These are phyloP conservation scores for Serripes groenlandicus DNA, from an alignment of 2,888 invertebrate species.

Conservation along the genomic window DNA sequence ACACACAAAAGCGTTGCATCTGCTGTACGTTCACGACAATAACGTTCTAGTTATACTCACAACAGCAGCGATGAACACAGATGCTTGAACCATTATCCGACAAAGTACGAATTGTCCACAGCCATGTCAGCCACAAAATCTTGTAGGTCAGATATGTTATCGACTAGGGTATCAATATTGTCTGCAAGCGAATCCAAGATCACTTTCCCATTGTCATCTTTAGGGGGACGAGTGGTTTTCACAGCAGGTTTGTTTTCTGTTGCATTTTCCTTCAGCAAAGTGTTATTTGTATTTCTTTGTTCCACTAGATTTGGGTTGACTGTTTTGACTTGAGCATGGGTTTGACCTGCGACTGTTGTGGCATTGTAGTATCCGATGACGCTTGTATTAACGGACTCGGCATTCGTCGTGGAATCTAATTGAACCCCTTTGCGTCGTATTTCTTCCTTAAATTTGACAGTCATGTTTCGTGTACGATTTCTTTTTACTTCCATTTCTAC, in stretches of 20 bases:
- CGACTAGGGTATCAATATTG: conserved; percentile 5
- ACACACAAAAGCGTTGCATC: neutral
- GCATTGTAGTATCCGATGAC: no score
- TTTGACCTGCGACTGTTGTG: no score
- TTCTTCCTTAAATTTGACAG: no score
- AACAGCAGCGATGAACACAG: neutral
- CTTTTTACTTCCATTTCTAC: neutral
- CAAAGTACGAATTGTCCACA: conserved; percentile 19
- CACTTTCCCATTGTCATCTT: neutral
- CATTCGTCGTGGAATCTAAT: neutral
- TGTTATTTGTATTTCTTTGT: no score
- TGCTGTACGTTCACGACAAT: conserved; percentile 9
- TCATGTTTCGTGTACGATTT: neutral
- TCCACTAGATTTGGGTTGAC: no score
- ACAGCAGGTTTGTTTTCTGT: neutral
- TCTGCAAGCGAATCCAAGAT: neutral
- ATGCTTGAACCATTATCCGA: conserved; percentile 15
- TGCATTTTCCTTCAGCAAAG: no score
- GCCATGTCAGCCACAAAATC: conserved; percentile 42
- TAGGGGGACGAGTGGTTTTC: neutral
- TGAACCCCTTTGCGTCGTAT: neutral
- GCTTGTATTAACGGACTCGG: neutral
- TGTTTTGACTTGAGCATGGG: no score
- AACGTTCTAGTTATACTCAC: conserved; percentile 18
- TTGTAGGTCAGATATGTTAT: conserved; percentile 33